A percentile compares a stretch with the other conserved stretches of the same genome.
Evolutionary conservation across 1,140 invertebrate species (phyloP).

Genomic region (Hestina assimilis): DNA sequence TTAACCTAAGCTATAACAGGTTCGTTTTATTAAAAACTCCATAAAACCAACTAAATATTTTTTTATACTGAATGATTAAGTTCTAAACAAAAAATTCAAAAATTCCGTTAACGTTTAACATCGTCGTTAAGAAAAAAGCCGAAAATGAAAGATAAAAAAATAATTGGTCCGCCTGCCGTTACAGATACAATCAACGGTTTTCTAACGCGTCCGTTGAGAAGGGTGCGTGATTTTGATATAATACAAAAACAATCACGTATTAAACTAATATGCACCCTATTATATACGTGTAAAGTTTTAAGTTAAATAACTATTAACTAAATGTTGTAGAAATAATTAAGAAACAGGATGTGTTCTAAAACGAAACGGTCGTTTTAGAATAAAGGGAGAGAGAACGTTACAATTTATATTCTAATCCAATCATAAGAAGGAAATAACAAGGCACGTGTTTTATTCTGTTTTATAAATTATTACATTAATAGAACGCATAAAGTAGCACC

Average conservation of each 20-base stretch:
- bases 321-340: not conserved
- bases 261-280: not conserved
- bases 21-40: too few species aligned
- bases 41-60: not conserved
- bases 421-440: constrained; percentile 1
- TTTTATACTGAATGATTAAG: not conserved
- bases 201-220: constrained; percentile 20
- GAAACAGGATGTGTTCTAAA: constrained; percentile 5
- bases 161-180: constrained; percentile 5
- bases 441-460: not conserved
- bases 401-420: constrained; percentile 18
- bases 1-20: too few species aligned
- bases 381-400: constrained; percentile 3
- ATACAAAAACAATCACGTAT: not conserved
- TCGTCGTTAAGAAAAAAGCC: not conserved
- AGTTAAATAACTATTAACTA: not conserved
- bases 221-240: constrained; percentile 19
- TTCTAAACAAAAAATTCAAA: not conserved
- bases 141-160: constrained; percentile 16
- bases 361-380: not conserved
- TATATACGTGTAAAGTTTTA: not conserved
- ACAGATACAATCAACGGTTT: constrained; percentile 19
- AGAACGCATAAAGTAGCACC: too few species aligned
- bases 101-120: constrained; percentile 12
- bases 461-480: not conserved